A percentile compares a stretch with the other conserved stretches of the same genome.
These are phyloP conservation scores for Plebejus anna DNA, from an alignment of 2,888 invertebrate species.

Conservation along the genomic window DNA sequence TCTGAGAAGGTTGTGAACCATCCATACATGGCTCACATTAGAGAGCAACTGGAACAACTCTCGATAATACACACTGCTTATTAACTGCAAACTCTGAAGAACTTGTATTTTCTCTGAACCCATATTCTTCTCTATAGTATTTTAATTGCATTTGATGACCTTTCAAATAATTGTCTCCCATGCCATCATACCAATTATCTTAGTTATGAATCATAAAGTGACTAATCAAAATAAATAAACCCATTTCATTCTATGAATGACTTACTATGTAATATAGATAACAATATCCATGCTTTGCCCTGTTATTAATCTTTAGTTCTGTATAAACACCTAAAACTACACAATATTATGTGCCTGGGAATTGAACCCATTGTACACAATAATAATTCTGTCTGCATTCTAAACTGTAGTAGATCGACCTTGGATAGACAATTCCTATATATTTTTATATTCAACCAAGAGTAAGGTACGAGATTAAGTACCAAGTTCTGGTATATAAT, in stretches of 20 bases:
- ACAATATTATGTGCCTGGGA: not conserved
- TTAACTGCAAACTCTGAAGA: not conserved
- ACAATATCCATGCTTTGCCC: not conserved
- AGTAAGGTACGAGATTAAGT: constrained; percentile 17
- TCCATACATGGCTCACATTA: too few relatives aligned
- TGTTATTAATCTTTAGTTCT: not conserved
- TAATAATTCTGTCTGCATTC: not conserved
- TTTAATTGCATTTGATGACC: not conserved
- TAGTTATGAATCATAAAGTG: not conserved
- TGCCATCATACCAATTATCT: constrained; percentile 13
- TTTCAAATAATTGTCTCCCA: not conserved
- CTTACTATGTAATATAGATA: not conserved
- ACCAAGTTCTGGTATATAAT: constrained; percentile 26
- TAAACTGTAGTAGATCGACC: not conserved
- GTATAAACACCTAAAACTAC: not conserved
- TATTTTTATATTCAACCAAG: not conserved
- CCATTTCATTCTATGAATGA: not conserved
- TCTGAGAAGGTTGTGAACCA: too few relatives aligned
- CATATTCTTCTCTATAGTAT: not conserved
- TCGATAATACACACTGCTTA: not conserved
- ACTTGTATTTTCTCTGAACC: not conserved
- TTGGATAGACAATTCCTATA: not conserved
- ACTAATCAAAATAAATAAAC: constrained; percentile 12
- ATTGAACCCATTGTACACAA: not conserved
- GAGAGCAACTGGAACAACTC: not conserved